Percentiles rank a stretch among this genome's conserved stretches.
These are phyloP conservation scores for Xenopus laevis DNA, from an alignment of 2,113 vertebrate species.

Conservation along the genomic window DNA sequence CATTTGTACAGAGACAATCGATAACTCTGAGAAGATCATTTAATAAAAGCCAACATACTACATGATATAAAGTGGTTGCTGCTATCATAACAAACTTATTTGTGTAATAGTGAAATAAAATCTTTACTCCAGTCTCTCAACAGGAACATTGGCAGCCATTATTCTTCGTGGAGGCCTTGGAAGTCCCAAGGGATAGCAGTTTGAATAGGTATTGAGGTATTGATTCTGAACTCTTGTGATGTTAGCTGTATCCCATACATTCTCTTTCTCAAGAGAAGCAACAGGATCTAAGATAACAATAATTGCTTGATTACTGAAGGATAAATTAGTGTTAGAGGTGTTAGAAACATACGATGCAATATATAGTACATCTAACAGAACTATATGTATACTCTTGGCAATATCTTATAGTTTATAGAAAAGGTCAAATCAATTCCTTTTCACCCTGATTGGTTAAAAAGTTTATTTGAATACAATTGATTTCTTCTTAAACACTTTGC, in stretches of 20 bases:
- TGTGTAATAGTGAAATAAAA: slow-evolving; percentile 35
- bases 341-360: neutral
- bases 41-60: slow-evolving; percentile 29
- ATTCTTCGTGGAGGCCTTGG: neutral
- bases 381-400: neutral
- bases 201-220: slow-evolving; percentile 14
- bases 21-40: slow-evolving; percentile 33
- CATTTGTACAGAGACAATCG: slow-evolving; percentile 27
- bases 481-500: too few relatives aligned
- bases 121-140: slow-evolving; percentile 21
- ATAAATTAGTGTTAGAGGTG: too few relatives aligned
- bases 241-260: neutral
- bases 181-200: slow-evolving; percentile 7
- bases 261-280: neutral
- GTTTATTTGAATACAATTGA: too few relatives aligned
- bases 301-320: neutral
- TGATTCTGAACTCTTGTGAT: neutral
- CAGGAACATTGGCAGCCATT: slow-evolving; percentile 15
- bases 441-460: too few relatives aligned
- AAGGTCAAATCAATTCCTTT: too few relatives aligned
- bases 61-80: slow-evolving; percentile 32
- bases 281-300: neutral
- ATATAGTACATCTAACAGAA: neutral
- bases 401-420: too few relatives aligned
- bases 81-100: slow-evolving; percentile 33